These are phyloP conservation scores for Xyrichtys novacula DNA, from an alignment of 2,797 vertebrate genomes.

Conservation along the genomic window DNA sequence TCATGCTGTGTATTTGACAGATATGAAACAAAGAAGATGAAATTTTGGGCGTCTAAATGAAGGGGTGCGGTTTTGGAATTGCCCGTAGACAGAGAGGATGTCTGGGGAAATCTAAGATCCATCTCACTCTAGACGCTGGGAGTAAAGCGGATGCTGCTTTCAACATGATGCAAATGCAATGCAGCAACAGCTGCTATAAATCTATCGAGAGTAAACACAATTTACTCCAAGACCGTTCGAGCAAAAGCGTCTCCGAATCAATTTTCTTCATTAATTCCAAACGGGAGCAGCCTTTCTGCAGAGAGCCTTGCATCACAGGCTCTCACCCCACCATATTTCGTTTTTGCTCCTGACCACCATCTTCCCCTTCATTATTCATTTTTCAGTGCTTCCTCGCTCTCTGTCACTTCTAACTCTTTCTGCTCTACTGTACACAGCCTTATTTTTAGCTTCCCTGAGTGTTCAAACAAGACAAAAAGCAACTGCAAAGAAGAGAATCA, in stretches of 20 bases:
- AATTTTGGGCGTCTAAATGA: constrained; percentile 27
- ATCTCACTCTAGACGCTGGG: not conserved
- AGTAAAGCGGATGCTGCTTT: constrained; percentile 33
- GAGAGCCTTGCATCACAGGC: constrained; percentile 8
- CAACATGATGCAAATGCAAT: constrained; percentile 42
- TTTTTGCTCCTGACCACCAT: constrained; percentile 28
- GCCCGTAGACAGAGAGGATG: constrained; percentile 33
- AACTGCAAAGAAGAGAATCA: constrained; percentile 34
- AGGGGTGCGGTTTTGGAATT: constrained; percentile 20
- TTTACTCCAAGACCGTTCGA: constrained; percentile 29
- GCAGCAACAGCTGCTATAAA: constrained; percentile 52
- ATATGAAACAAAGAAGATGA: constrained; percentile 11
- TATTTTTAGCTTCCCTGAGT: constrained; percentile 58
- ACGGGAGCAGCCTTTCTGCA: constrained; percentile 41
- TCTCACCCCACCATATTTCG: constrained; percentile 24
- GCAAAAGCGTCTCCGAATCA: constrained; percentile 53
- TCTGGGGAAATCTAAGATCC: constrained; percentile 49
- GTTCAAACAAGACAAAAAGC: constrained; percentile 41
- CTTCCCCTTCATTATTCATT: constrained; percentile 60
- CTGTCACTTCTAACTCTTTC: constrained; percentile 46
- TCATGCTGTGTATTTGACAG: constrained; percentile 9
- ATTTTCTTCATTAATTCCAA: constrained; percentile 56
- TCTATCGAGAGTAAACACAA: constrained; percentile 45
- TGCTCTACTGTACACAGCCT: constrained; percentile 49
- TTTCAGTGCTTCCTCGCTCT: constrained; percentile 34